Conservation (phyloP, 2,113 vertebrate species). For the Leptosomus discolor region DNA sequence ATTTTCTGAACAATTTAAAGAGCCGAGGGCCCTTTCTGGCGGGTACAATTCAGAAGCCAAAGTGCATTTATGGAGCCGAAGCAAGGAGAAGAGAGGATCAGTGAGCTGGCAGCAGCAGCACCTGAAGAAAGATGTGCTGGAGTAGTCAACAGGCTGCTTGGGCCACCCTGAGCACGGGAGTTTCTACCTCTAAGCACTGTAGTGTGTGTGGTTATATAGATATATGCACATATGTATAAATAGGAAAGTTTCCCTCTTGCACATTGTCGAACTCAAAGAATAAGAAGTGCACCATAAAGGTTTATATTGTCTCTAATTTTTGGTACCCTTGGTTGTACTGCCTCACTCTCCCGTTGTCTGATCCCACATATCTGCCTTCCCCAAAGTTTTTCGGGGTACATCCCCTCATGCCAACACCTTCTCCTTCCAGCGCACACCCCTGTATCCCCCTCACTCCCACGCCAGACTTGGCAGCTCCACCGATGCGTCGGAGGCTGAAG, state of each 20-base stretch:
- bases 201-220: neutral
- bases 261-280: neutral
- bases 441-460: neutral
- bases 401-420: neutral
- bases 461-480: neutral
- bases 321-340: no score
- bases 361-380: neutral
- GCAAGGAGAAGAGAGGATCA: neutral
- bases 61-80: neutral
- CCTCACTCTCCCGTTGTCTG: neutral
- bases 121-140: neutral
- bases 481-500: accelerated
- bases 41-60: neutral
- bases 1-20: neutral
- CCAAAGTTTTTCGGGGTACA: neutral
- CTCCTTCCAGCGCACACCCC: neutral
- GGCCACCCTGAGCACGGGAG: neutral
- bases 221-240: neutral
- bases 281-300: neutral
- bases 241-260: neutral
- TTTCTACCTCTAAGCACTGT: neutral
- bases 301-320: neutral
- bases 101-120: neutral
- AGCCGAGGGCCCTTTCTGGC: neutral
- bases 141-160: neutral